Percentiles rank a stretch among this genome's conserved stretches.
Conservation (phyloP, 1,140 invertebrate species). For the Drosophila fuyamai region DNA sequence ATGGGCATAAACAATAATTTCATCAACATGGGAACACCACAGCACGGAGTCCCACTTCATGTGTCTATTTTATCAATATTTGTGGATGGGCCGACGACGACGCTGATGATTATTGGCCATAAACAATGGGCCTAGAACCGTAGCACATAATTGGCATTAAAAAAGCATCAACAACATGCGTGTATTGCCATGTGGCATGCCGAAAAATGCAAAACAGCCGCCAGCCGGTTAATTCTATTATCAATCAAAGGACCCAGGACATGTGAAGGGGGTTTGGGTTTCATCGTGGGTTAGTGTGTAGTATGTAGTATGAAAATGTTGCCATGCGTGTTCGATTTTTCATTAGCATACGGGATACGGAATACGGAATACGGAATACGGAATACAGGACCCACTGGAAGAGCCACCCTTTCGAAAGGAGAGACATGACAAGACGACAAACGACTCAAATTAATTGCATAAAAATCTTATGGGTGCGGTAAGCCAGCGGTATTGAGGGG, state of each 20-base stretch:
- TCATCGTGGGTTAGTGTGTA: neutral
- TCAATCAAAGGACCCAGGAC: slow-evolving; percentile 67
- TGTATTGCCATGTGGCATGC: slow-evolving; percentile 59
- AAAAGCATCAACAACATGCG: slow-evolving; percentile 67
- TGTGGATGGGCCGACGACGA: slow-evolving; percentile 33
- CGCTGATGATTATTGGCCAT: slow-evolving; percentile 76
- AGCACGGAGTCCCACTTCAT: slow-evolving; percentile 30
- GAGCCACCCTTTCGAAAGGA: slow-evolving; percentile 27
- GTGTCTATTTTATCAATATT: slow-evolving; percentile 75
- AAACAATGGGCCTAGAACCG: slow-evolving; percentile 50
- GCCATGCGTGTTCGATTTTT: slow-evolving; percentile 78
- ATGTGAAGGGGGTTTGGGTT: neutral
- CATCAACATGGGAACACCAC: slow-evolving; percentile 56
- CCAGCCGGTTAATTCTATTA: slow-evolving; percentile 74
- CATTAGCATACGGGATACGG: slow-evolving; percentile 72
- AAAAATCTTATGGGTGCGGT: slow-evolving; percentile 64
- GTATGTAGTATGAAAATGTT: slow-evolving; percentile 17
- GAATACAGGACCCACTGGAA: slow-evolving; percentile 1
- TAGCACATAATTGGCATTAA: slow-evolving; percentile 75
- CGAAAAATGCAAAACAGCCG: slow-evolving; percentile 73
- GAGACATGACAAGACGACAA: slow-evolving; percentile 72
- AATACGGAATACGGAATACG: slow-evolving; percentile 51
- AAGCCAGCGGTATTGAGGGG: neutral
- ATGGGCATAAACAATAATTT: slow-evolving; percentile 58
- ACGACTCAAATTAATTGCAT: slow-evolving; percentile 82